Evolutionary conservation across 2,888 invertebrate genomes (phyloP).

Genomic region (Drosophila neonasuta): DNA sequence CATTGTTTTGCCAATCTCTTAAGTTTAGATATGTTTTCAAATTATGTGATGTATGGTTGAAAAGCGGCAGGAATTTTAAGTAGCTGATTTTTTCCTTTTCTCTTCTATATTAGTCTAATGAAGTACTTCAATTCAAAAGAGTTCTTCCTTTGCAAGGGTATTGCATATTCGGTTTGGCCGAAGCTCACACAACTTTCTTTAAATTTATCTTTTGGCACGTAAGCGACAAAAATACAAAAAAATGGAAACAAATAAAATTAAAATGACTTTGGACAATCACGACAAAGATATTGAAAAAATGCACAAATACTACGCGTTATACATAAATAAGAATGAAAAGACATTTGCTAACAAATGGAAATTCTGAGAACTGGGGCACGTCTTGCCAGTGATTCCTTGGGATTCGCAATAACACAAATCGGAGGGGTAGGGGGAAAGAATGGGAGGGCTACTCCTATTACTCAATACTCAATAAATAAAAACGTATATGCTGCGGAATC

Average conservation of each 20-base stretch:
- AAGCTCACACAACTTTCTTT: neutral
- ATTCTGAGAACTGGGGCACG: constrained; percentile 23
- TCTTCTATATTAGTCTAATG: no score
- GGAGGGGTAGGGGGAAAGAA: neutral
- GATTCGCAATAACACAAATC: constrained; percentile 9
- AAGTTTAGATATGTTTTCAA: neutral
- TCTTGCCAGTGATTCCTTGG: constrained; percentile 19
- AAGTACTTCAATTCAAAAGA: no score
- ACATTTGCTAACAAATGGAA: constrained; percentile 13
- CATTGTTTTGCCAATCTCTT: neutral
- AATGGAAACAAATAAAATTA: constrained; percentile 14
- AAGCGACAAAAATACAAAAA: constrained; percentile 28
- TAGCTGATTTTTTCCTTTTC: no score
- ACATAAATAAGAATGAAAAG: neutral
- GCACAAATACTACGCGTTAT: constrained; percentile 2
- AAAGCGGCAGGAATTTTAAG: neutral
- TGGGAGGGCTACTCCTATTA: neutral
- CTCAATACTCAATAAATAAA: constrained; percentile 16
- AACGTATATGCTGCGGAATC: constrained; percentile 9
- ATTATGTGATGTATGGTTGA: neutral
- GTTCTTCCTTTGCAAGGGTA: constrained; percentile 1
- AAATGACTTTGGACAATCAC: constrained; percentile 27
- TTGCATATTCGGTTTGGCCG: constrained; percentile 5
- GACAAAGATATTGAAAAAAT: constrained; percentile 22
- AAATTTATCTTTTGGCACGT: constrained; percentile 43